These are phyloP conservation scores for Leptogaster cylindrica DNA, from an alignment of 2,888 invertebrate species.

Conservation along the genomic window DNA sequence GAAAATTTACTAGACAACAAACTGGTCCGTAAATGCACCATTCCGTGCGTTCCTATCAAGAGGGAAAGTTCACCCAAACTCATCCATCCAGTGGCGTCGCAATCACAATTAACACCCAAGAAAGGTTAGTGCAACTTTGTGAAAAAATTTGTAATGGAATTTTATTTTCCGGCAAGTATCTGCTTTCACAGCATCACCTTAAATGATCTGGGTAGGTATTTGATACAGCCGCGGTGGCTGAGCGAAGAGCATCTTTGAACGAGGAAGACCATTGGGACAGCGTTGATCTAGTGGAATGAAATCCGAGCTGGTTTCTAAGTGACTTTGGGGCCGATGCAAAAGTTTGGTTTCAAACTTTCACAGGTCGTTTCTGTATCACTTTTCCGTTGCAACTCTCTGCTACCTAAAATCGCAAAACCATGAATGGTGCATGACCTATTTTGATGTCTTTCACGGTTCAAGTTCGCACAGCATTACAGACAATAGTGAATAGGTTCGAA, in stretches of 20 bases:
- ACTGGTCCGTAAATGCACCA: background rate
- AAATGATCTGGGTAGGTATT: background rate
- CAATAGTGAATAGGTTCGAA: background rate
- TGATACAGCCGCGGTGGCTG: background rate
- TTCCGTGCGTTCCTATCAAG: no score
- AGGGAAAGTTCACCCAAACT: background rate
- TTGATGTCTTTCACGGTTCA: background rate
- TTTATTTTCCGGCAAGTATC: background rate
- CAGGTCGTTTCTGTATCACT: background rate
- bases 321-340: background rate
- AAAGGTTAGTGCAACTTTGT: background rate
- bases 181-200: background rate
- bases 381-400: background rate
- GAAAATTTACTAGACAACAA: no score
- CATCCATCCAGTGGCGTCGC: no score
- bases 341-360: background rate
- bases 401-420: background rate
- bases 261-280: background rate
- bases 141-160: no score
- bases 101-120: background rate
- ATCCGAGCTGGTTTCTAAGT: background rate
- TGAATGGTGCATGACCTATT: background rate
- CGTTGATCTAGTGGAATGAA: no score
- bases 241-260: background rate
- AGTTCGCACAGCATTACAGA: background rate